Evolutionary conservation across 2,888 invertebrate genomes (phyloP).

Genomic region (Ochropleura plecta): DNA sequence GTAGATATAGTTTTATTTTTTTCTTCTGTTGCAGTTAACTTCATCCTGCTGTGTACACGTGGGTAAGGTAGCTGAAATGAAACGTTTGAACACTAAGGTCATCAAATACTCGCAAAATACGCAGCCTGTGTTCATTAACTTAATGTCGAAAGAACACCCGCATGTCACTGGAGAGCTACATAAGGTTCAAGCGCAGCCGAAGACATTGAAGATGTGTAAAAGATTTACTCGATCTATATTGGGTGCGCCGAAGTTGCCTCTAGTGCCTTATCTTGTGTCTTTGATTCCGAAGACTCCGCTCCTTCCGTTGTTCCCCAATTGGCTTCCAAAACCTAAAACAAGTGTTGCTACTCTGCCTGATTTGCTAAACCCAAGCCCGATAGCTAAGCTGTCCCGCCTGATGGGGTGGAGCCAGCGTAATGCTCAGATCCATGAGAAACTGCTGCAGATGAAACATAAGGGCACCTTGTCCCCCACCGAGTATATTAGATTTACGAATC

Average conservation of each 20-base stretch:
- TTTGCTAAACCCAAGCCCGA: background rate
- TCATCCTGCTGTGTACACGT: constrained; percentile 65
- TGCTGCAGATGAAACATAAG: constrained; percentile 73
- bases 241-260: constrained; percentile 59
- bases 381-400: background rate
- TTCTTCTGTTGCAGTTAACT: constrained; percentile 39
- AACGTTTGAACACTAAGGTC: constrained; percentile 70
- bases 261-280: constrained; percentile 23
- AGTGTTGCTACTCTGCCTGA: background rate
- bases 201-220: background rate
- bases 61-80: constrained; percentile 76
- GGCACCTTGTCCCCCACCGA: constrained; percentile 76
- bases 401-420: background rate
- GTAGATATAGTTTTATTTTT: background rate
- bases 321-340: constrained; percentile 1
- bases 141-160: constrained; percentile 64
- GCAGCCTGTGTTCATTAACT: constrained; percentile 75
- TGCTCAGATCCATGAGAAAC: constrained; percentile 59
- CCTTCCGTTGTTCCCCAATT: constrained; percentile 30
- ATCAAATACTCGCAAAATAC: constrained; percentile 71
- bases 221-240: constrained; percentile 38
- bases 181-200: constrained; percentile 11
- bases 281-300: constrained; percentile 20
- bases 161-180: constrained; percentile 3
- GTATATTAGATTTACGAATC: constrained; percentile 75